phyloP scores from a whole-genome alignment of 2,113 vertebrate genomes.

The Catharus fuscescens region DNA sequence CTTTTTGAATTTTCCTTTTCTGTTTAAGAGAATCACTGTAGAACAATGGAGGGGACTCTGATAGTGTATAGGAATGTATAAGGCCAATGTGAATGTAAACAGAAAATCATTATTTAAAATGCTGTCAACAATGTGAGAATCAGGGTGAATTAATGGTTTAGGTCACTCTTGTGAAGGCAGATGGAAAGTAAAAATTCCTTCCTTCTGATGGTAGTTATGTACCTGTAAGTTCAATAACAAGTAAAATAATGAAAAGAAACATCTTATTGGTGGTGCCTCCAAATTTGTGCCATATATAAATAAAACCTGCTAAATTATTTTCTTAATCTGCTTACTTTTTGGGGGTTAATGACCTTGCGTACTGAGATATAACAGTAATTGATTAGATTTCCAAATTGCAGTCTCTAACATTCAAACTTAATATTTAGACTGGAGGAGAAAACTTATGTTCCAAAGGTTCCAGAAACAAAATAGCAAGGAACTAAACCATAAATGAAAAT shows the following conservation, averaged over 20 bases:
- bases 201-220: background rate
- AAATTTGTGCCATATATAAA: background rate
- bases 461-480: background rate
- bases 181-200: background rate
- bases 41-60: background rate
- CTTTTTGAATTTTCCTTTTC: background rate
- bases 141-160: background rate
- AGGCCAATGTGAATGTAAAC: background rate
- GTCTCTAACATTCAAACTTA: background rate
- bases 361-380: background rate
- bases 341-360: background rate
- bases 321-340: background rate
- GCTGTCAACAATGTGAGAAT: background rate
- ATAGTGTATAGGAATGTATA: rapidly evolving
- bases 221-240: background rate
- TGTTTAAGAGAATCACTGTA: background rate
- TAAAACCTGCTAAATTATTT: background rate
- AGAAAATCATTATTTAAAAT: background rate
- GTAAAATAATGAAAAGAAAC: background rate
- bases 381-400: background rate
- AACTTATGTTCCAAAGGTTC: background rate
- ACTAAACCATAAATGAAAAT: background rate
- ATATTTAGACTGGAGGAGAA: background rate
- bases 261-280: background rate
- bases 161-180: background rate